These are phyloP conservation scores for Lasioglossum pauxillum DNA, from an alignment of 2,888 invertebrate species.

Conservation along the genomic window DNA sequence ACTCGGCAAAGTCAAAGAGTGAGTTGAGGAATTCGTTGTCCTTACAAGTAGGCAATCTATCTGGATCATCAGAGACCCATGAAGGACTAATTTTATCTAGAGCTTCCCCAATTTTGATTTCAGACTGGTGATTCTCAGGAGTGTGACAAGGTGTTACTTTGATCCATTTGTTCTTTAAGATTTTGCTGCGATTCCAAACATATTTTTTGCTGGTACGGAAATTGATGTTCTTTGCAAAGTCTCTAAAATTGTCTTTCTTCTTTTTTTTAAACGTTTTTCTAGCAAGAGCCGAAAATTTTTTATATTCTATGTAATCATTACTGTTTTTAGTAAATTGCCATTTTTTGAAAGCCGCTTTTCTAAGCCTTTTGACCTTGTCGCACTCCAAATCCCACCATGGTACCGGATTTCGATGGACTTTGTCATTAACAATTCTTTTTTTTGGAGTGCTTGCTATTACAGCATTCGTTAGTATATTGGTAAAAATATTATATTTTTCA, in stretches of 20 bases:
- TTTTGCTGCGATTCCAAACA: conserved; percentile 5
- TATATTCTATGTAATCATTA: background rate
- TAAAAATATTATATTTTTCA: too few relatives aligned
- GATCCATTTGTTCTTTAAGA: conserved; percentile 12
- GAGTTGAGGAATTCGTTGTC: background rate
- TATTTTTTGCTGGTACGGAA: background rate
- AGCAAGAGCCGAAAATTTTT: background rate
- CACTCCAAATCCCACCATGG: background rate
- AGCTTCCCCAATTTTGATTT: background rate
- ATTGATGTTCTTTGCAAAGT: background rate
- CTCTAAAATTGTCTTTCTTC: background rate
- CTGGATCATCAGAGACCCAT: background rate
- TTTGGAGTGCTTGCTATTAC: too few relatives aligned
- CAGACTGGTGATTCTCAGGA: background rate
- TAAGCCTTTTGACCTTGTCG: background rate
- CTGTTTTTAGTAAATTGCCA: background rate
- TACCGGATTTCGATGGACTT: background rate
- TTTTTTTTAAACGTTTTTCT: conserved; percentile 1
- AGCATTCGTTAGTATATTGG: too few relatives aligned
- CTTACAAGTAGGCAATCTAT: background rate
- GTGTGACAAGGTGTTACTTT: background rate
- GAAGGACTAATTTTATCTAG: conserved; percentile 9
- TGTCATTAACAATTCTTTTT: conserved; percentile 12
- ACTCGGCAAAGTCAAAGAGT: background rate
- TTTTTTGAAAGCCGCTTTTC: conserved; percentile 11